Evolutionary conservation across 2,797 vertebrate genomes (phyloP), one percentile per base, ranked within the genome.

Genomic region (Anabacerthia variegaticeps): DNA sequence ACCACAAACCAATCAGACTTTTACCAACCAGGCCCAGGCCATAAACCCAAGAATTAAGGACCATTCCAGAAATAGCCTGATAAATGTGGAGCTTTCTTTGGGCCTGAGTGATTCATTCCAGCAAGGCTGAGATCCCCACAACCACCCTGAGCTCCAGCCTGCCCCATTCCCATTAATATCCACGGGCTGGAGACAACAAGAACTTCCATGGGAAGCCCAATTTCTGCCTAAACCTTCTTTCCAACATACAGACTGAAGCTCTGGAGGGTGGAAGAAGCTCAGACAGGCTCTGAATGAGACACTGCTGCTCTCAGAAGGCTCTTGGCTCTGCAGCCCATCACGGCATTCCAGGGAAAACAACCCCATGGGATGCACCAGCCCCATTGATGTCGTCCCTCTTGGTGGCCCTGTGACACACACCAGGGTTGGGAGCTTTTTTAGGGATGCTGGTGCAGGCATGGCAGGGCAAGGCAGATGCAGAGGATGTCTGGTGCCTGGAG

Each of bases 361-460:
- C 3, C 4, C 19, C 19, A 8, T 0, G 1, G 62, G 69, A 91
- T 6, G 12, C 23, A 10, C 36, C 24, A 28, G 56, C 30, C 36
- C 36, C 3, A 36, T 9, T 9, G 37, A 37, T 37, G 10, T 10
- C 37, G 37, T 37, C 37, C 37, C 37, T 37, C 37, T 37, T 39
- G 37, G 37, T 10, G 10, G 37, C 37, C 37, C 37, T 12, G 5
- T 28, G 65, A 51, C 61, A 62, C 17, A 13, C 44, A 39, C 26
- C 19, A 37, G 4, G 54, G 19, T 71, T 1, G 0, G 4, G 61
- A 62, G 32, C 37, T 84, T 91, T 79, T 51, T 93, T 83, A 85
- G 83, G 81, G 81, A 87, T 85, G 92, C 93, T 54, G 65, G 48
- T 85, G 74, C 66, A 27, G 68, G 61, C 37, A 1, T 69, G 52